Conservation (phyloP, 2,888 invertebrate genomes). For the Polydrusus cervinus region DNA sequence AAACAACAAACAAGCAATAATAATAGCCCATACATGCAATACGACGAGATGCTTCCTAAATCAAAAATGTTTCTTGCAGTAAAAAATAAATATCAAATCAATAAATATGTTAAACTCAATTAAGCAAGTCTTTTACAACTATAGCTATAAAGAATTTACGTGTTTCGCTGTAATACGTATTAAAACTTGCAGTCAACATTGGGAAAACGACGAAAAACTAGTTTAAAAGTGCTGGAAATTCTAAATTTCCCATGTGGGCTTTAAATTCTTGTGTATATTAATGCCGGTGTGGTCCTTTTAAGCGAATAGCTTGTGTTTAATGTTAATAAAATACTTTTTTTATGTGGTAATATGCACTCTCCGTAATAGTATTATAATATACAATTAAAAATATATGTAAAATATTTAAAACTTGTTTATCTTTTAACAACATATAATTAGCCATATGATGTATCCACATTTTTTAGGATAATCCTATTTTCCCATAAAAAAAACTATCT, state of each 20-base stretch:
- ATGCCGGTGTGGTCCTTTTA: constrained; percentile 42
- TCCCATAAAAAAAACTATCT: too few species aligned
- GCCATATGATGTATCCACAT: too few species aligned
- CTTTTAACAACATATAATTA: too few species aligned
- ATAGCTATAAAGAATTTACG: constrained; percentile 12
- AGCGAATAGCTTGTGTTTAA: constrained; percentile 39
- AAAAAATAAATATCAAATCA: too few species aligned
- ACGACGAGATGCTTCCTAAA: too few species aligned
- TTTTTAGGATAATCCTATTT: too few species aligned
- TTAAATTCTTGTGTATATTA: constrained; percentile 48
- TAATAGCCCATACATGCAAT: too few species aligned
- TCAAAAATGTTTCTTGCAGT: too few species aligned
- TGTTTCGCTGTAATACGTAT: constrained; percentile 33
- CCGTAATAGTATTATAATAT: too few species aligned
- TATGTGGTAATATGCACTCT: not conserved
- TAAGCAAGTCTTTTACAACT: not conserved
- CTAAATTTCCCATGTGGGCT: constrained; percentile 40
- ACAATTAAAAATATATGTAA: too few species aligned
- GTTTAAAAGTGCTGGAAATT: constrained; percentile 35
- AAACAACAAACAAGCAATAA: too few species aligned
- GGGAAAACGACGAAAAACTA: constrained; percentile 32
- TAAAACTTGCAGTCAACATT: constrained; percentile 32
- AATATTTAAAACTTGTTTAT: too few species aligned
- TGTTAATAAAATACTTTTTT: constrained; percentile 25
- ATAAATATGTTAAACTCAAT: not conserved